A percentile compares a stretch with the other conserved stretches of the same genome.
Conservation (phyloP, 2,113 vertebrate species). For the Epinephelus fuscoguttatus region DNA sequence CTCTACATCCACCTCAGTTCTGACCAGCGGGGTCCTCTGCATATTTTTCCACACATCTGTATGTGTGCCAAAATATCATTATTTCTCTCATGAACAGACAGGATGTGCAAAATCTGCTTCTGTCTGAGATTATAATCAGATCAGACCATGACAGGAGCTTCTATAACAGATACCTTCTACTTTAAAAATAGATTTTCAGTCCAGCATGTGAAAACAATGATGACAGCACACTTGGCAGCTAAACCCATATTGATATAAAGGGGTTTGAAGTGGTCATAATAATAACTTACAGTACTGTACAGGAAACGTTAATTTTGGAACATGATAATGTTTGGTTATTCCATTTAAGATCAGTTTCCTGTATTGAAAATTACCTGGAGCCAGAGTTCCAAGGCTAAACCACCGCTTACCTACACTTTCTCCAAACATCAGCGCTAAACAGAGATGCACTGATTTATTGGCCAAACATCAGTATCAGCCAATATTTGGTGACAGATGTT, state of each 20-base stretch:
- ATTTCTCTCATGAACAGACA: background rate
- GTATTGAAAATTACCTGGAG: background rate
- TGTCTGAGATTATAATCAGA: background rate
- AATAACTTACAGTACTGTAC: background rate
- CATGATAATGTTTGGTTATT: background rate
- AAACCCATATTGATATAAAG: background rate
- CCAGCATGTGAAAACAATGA: background rate
- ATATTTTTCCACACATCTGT: background rate
- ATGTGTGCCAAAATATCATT: background rate
- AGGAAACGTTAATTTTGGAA: background rate
- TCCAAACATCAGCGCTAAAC: too few species aligned
- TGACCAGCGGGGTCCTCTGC: conserved; percentile 5
- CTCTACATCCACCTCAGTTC: conserved; percentile 10
- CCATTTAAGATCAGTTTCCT: background rate
- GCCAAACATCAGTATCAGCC: too few species aligned
- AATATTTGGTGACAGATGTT: too few species aligned
- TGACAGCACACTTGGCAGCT: conserved; percentile 1
- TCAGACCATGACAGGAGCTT: background rate
- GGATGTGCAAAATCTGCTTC: background rate
- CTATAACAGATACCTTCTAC: background rate
- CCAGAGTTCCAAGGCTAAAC: background rate
- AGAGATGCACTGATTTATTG: too few species aligned
- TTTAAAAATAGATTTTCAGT: conserved; percentile 17
- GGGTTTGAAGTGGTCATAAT: background rate
- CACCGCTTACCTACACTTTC: too few species aligned